Base-by-base conservation (phyloP, 2,888 invertebrate species). In the Machimus rusticus region DNA sequence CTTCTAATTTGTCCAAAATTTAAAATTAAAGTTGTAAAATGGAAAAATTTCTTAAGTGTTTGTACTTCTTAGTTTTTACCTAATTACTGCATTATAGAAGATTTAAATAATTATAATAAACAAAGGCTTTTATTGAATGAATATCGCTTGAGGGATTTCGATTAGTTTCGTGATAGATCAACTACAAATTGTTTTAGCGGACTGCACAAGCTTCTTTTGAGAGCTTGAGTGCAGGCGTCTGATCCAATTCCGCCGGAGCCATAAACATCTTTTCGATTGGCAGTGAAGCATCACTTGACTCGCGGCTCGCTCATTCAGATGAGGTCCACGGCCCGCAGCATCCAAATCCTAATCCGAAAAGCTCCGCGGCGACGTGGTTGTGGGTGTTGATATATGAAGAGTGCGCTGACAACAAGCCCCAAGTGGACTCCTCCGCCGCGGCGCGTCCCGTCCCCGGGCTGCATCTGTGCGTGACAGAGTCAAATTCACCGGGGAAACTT, bases 391-490 rank as follows among this genome's bases (percentile, higher is more conserved):
- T 66, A 66, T 66, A 66, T 66, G 66, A 66, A 66, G 66, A 66
- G 66, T 12, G 66, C 66, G 66, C 12, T 28, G 66, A 66, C 23
- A 23, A 66, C 66, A 66, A 66, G 28, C 19, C 28, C 28, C 66
- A 28, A 66, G 28, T 23, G 66, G 19, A 8, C 66, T 28, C 66
- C 66, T 23, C 23, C 66, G 28, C 28, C 28, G 23, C 19, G 55
- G 19, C 55, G 55, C 19, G 9, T 0, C 55, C 55, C 19, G 5
- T n/a, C n/a, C 12, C 12, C 23, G 66, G 19, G 9, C 28, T 66
- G 78, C 37, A 82, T 82, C 57, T 82, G 34, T 82, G 37, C 57
- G 23, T 82, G 82, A 57, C 57, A 57, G 37, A 57, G 16, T 82
- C 57, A 82, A 82, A 82, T 82, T 57, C 82, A 51, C 79, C 31